Base-by-base conservation (phyloP, 2,797 vertebrate genomes). In the Erpetoichthys calabaricus region DNA sequence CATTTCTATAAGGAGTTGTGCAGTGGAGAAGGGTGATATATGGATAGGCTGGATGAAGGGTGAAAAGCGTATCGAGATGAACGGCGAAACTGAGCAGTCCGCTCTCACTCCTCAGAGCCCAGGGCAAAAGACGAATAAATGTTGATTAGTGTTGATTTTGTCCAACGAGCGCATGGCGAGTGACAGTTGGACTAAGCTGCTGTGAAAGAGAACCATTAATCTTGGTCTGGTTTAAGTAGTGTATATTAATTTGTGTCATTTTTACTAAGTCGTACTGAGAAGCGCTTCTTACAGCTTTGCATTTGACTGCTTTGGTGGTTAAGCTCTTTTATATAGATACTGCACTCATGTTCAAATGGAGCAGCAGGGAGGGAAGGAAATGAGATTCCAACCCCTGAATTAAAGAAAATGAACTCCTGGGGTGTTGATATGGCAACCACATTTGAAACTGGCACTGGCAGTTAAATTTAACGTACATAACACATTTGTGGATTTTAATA, bases 171-270 rank as follows among this genome's bases (percentile, higher is more conserved):
- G 88, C 86, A 86, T 86, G 85, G 85, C 87, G 79, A 93, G 86
- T 97, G 93, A 94, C 93, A 92, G 90, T 88, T 86, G 86, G 86
- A 88, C 91, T 96, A 94, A 98, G 88, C 90, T 84, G 87, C 85
- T 79, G 89, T 87, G 91, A 96, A 92, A 91, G 90, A 86, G 84
- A 85, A 86, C 89, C 93, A 98, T 98, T 94, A 92, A 96, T 98
- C 94, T 96, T 92, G 89, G 87, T 95, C 93, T 97, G 90, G 86
- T 98, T 96, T 96, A 97, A 97, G 90, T 90, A 89, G 91, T 89
- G 90, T 92, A 93, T 98, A 98, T 98, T 97, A 94, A 98, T 98
- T 95, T 97, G 91, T 96, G 93, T 95, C 93, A 94, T 97, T 96
- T 96, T 91, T 90, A 95, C 91, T 94, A 92, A 84, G 87, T 89